Percentiles rank a stretch among this genome's conserved stretches.
Conservation (phyloP, 1,140 invertebrate species). For the Coptotermes formosanus region DNA sequence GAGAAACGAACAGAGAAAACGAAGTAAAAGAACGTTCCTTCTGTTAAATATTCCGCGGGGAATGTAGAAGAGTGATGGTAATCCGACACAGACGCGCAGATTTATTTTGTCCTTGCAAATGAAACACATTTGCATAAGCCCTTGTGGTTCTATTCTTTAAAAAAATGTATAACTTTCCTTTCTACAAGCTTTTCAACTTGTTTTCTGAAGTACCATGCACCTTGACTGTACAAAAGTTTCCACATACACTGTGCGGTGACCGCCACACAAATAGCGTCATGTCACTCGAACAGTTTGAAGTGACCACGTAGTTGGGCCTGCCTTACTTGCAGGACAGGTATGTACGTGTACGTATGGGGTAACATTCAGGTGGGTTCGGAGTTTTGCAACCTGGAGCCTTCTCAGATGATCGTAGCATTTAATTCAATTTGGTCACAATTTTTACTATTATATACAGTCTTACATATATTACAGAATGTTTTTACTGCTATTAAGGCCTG, state of each 20-base stretch:
- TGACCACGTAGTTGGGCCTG: no score
- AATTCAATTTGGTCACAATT: no score
- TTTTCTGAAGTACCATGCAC: not conserved
- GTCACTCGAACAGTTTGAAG: no score
- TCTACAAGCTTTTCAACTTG: not conserved
- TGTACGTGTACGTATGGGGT: no score
- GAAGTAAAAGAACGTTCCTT: not conserved
- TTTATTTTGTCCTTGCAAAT: conserved; percentile 17
- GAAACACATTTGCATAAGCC: conserved; percentile 12
- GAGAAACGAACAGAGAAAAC: not conserved
- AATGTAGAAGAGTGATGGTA: not conserved
- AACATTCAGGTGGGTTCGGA: no score
- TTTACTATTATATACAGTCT: no score
- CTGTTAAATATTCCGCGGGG: conserved; percentile 1
- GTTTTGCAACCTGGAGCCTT: no score
- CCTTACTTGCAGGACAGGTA: no score
- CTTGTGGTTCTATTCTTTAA: not conserved
- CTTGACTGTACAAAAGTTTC: not conserved
- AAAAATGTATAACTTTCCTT: conserved; percentile 7
- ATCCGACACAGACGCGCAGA: conserved; percentile 12
- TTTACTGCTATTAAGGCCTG: no score
- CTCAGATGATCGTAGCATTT: no score
- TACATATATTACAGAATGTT: no score
- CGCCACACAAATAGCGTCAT: no score
- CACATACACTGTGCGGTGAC: not conserved